Evolutionary conservation across 2,113 vertebrate species (phyloP).

Genomic region (Rattus norvegicus): GRCr8 NC_086023.1:135996001-135996500

Average conservation of each 20-base stretch:
- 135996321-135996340: neutral
- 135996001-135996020: too few species aligned
- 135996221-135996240: neutral
- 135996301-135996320: slow-evolving; percentile 35
- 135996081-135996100: neutral
- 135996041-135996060: too few species aligned
- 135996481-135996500: slow-evolving; percentile 46
- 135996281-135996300: slow-evolving; percentile 27
- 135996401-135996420: slow-evolving; percentile 57
- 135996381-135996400: slow-evolving; percentile 3
- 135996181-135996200: neutral
- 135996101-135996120: neutral
- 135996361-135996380: neutral
- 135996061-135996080: too few species aligned
- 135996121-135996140: neutral
- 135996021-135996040: too few species aligned
- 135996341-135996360: slow-evolving; percentile 41
- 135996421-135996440: slow-evolving; percentile 63
- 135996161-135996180: neutral
- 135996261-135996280: slow-evolving; percentile 9
- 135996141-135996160: neutral
- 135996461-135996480: slow-evolving; percentile 43
- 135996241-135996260: neutral
- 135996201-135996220: slow-evolving; percentile 32
- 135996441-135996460: slow-evolving; percentile 31